Percentiles rank a stretch among this genome's conserved stretches.
phyloP scores from a whole-genome alignment of 2,797 vertebrate genomes.

The Eulemur mongoz region DNA sequence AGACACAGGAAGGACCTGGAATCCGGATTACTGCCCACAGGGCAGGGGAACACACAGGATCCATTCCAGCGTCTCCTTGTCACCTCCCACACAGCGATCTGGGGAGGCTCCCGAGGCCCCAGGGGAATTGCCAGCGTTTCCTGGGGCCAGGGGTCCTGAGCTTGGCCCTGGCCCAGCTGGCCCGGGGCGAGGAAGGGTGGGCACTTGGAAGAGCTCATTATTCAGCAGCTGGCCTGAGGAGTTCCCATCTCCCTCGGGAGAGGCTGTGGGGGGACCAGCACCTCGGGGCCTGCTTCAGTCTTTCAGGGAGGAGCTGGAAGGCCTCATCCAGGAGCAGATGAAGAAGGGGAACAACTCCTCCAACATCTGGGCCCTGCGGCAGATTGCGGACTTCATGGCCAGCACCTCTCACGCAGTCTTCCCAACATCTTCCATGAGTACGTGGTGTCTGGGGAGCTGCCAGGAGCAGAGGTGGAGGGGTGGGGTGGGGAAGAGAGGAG shows the following conservation, averaged over 20 bases:
- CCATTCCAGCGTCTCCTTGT: neutral
- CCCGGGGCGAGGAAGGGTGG: neutral
- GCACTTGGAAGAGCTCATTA: neutral
- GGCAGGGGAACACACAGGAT: neutral
- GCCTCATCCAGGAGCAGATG: conserved; percentile 98
- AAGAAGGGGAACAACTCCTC: conserved; percentile 98
- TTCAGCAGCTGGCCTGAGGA: rapidly evolving
- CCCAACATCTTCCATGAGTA: conserved; percentile 93
- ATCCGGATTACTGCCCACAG: neutral
- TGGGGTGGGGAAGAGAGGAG: neutral
- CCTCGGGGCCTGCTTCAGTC: conserved; percentile 85
- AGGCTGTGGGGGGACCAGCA: neutral
- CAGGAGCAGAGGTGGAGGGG: conserved; percentile 34
- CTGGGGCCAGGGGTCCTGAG: neutral
- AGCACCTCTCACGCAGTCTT: conserved; percentile 92
- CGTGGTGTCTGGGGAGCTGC: conserved; percentile 72
- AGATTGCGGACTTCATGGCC: conserved; percentile 98
- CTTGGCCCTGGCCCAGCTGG: neutral
- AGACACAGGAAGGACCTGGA: neutral
- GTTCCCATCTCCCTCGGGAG: neutral
- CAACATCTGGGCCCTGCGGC: conserved; percentile 95
- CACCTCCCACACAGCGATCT: neutral
- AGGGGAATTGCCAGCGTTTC: neutral
- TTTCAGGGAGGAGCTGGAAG: conserved; percentile 97
- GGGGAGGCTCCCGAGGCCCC: neutral